phyloP scores from a whole-genome alignment of 1,140 invertebrate species.

The Drosophila bifasciata region DNA sequence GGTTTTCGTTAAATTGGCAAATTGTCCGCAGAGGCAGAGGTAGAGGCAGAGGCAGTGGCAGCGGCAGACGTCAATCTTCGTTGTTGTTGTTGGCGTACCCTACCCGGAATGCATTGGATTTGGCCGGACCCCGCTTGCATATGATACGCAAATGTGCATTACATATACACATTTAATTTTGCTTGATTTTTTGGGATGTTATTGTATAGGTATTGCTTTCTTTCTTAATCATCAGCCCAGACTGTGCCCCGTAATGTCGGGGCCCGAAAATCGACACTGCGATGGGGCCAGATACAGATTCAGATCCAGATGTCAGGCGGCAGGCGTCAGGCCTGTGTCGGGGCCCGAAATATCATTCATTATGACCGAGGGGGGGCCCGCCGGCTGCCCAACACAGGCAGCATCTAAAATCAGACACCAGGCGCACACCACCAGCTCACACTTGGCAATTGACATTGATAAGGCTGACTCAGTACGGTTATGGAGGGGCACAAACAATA shows the following conservation, averaged over 20 bases:
- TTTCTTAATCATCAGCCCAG: conserved; percentile 62
- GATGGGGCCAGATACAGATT: conserved; percentile 11
- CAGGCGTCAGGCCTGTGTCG: conserved; percentile 11
- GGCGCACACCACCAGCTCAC: background rate
- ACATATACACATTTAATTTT: background rate
- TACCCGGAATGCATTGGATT: conserved; percentile 4
- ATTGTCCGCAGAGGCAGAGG: conserved; percentile 22
- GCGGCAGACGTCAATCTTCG: conserved; percentile 37
- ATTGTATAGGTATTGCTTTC: conserved; percentile 27
- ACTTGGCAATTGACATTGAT: conserved; percentile 37
- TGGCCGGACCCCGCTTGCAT: conserved; percentile 5
- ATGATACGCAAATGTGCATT: too few relatives aligned
- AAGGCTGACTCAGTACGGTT: conserved; percentile 62
- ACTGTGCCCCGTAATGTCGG: conserved; percentile 62
- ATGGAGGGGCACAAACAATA: background rate
- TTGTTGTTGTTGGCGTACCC: conserved; percentile 3
- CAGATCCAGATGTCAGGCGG: conserved; percentile 27
- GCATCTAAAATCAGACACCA: conserved; percentile 37
- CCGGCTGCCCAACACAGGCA: too few relatives aligned
- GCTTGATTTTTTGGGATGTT: background rate
- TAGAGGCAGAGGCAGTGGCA: too few relatives aligned
- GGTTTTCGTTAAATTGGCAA: conserved; percentile 17
- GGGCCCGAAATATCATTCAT: background rate
- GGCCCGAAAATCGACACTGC: conserved; percentile 62
- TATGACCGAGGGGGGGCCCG: conserved; percentile 7